These are phyloP conservation scores for Drosophila cognata DNA, from an alignment of 2,888 invertebrate species.

Conservation along the genomic window DNA sequence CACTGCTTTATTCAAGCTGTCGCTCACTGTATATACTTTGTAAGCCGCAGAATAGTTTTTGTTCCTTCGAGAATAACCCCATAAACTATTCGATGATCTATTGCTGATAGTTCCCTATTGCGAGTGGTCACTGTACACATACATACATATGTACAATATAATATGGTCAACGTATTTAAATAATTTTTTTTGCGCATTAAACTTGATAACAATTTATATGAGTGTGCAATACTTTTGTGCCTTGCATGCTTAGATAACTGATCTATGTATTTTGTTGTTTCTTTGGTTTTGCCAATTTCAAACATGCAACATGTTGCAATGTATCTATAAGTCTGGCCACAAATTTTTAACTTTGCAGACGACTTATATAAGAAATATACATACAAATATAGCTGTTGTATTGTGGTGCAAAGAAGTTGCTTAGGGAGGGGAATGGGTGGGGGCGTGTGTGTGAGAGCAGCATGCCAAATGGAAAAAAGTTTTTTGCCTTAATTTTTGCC, in stretches of 20 bases:
- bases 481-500: conserved; percentile 61
- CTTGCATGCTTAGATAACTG: conserved; percentile 53
- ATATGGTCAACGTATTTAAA: conserved; percentile 12
- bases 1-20: no score
- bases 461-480: conserved; percentile 60
- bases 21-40: no score
- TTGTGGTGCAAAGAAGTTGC: not conserved
- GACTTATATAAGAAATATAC: conserved; percentile 45
- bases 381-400: conserved; percentile 6
- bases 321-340: conserved; percentile 59
- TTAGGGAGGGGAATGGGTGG: not conserved
- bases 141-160: not conserved
- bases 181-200: conserved; percentile 23
- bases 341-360: conserved; percentile 68
- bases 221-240: conserved; percentile 10
- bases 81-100: not conserved
- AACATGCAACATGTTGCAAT: conserved; percentile 77
- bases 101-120: not conserved
- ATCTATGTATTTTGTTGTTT: conserved; percentile 45
- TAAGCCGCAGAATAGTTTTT: not conserved
- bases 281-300: conserved; percentile 54
- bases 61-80: not conserved
- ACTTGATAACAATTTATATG: conserved; percentile 31
- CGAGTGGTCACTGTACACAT: not conserved
- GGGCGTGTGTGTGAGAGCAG: conserved; percentile 46